Percentiles rank a stretch among this genome's conserved stretches.
Conservation (phyloP, 1,140 invertebrate genomes). For the Vanessa atalanta region DNA sequence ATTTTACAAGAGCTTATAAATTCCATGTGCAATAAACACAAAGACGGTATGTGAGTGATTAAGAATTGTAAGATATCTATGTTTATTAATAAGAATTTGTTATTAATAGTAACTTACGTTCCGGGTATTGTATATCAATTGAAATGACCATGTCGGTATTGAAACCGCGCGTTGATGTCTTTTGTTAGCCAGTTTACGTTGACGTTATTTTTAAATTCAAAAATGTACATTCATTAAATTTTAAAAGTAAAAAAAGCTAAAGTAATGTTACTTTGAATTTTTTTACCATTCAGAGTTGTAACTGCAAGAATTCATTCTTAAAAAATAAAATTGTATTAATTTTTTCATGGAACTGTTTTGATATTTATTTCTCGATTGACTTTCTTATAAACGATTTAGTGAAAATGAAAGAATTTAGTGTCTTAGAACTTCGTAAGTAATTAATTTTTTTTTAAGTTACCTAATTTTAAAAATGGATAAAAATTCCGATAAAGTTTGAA, state of each 20-base stretch:
- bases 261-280: too few relatives aligned
- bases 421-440: too few relatives aligned
- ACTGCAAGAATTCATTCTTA: too few relatives aligned
- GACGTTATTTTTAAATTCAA: not conserved
- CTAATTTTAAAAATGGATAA: not conserved
- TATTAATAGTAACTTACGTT: not conserved
- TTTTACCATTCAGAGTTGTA: too few relatives aligned
- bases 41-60: too few relatives aligned
- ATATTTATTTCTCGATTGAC: too few relatives aligned
- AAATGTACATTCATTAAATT: too few relatives aligned
- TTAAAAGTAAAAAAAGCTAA: too few relatives aligned
- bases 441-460: not conserved
- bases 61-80: not conserved
- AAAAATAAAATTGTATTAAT: too few relatives aligned
- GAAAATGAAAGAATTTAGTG: too few relatives aligned
- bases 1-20: not conserved
- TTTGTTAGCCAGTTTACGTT: constrained; percentile 11
- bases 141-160: not conserved
- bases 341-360: too few relatives aligned
- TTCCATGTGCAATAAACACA: not conserved
- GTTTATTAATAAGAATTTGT: not conserved
- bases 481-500: not conserved
- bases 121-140: not conserved
- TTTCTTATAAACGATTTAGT: too few relatives aligned
- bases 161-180: constrained; percentile 36